Evolutionary conservation across 1,140 invertebrate genomes (phyloP), one percentile per base, ranked within the genome.

Genomic region (Cotesia chilonis): DNA sequence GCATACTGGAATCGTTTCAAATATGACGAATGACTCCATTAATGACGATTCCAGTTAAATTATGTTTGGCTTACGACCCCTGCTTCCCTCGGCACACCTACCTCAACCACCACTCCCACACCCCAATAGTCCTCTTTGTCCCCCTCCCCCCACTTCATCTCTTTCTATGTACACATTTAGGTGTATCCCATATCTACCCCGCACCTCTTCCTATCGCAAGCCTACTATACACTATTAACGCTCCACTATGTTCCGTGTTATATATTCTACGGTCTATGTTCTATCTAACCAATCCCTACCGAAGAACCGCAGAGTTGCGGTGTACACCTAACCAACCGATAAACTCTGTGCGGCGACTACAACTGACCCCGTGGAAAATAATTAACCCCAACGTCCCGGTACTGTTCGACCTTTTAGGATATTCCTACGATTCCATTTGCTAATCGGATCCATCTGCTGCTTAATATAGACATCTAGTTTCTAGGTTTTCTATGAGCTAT

Each of bases 41-140:
- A 80, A 64, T 68, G 67, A 68, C 72, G 71, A 76, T 79, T 76
- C 70, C 47, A 74, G 75, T 77, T 78, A 70, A 81, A 78, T 77
- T 77, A 74, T 80, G 78, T 80, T 81, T 81, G 75, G 47, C 72
- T 78, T 76, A 74, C 47, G 75, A 71, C 76, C 64, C 74, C 28
- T 28, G 28, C 28, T 28, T 28, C 28, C 70, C 4, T 14, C 47
- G 73, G 61, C 75, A 54, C 71, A 71, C 66, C 76, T 74, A 77
- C 71, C 66, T 76, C 2, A 28, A 28, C 70, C 73, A 72, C 66
- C 63, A 72, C 66, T 54, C 35, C 20, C 63, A 67, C 68, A 65
- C 68, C 63, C 17, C 60, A 51, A 68, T 61, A 68, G 70, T 63
- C 67, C 55, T 60, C 61, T 20, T 69, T 64, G 3, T 37, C 67